Percentiles rank a stretch among this genome's conserved stretches.
These are phyloP conservation scores for Trematocara macrostoma DNA, from an alignment of 2,113 vertebrate species.

Conservation along the genomic window DNA sequence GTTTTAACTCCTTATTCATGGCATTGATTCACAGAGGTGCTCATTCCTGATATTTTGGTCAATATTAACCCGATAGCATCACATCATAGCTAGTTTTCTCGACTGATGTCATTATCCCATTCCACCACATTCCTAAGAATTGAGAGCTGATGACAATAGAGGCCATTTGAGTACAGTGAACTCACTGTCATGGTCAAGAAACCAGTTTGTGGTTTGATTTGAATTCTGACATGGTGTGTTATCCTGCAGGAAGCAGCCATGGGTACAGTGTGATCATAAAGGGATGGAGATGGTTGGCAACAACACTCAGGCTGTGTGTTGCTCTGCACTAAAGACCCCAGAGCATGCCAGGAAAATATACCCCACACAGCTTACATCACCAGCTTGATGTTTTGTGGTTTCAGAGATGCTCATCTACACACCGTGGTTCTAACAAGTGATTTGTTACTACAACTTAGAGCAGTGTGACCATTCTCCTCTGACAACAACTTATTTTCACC, in stretches of 20 bases:
- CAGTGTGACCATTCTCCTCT: not conserved
- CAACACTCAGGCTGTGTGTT: not conserved
- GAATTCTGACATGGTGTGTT: not conserved
- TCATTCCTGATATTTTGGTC: not conserved
- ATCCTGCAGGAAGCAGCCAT: not conserved
- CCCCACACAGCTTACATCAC: not conserved
- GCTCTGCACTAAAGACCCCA: not conserved
- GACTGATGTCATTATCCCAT: not conserved
- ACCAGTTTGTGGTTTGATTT: not conserved
- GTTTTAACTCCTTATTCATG: not conserved
- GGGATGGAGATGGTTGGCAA: not conserved
- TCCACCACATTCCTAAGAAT: not conserved
- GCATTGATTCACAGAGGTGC: not conserved
- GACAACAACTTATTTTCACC: not conserved
- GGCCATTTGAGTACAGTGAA: not conserved
- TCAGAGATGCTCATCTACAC: not conserved
- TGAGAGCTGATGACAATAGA: not conserved
- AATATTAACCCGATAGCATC: not conserved
- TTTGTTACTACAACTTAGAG: not conserved
- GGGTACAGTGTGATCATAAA: not conserved
- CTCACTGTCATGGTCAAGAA: not conserved
- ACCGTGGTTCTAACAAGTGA: not conserved
- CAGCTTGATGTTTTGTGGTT: not conserved
- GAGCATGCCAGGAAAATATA: not conserved
- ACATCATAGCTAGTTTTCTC: not conserved